Evolutionary conservation across 2,797 vertebrate genomes (phyloP), one percentile per base, ranked within the genome.

Genomic region (Lagodon rhomboides): DNA sequence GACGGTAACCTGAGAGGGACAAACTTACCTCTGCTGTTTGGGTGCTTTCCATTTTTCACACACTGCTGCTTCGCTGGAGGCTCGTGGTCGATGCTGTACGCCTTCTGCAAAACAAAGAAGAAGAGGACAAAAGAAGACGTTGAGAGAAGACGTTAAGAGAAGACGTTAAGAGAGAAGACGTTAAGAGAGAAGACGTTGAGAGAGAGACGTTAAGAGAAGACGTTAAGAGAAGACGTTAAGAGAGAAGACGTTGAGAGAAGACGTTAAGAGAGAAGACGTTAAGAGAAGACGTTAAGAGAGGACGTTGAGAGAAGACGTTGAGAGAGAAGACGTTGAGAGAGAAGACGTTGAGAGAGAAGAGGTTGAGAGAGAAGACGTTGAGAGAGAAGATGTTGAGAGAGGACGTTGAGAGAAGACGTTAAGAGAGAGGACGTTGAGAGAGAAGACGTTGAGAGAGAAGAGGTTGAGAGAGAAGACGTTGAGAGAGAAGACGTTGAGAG

Each of bases 51-150:
- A 2, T 94, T 95, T 88, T 93, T 95, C 73, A 80, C 88, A 1
- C 84, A 86, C 83, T 92, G 91, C 78, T 93, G 94, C 85, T 75
- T 83, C 0, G 34, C 38, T 1, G 68, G 73, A 70, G 82, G 73
- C 79, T 88, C 77, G 1, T 85, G 90, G 62, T 94, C 79, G 71
- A 97, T 91, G 83, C 91, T 96, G 87, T 97, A 97, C 75, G 94
- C 93, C 92, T 96, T 97, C 97, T 98, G 77, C 11, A 71, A 70
- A 49, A 73, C 1, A 67, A 3, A 73, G 56, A 63, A 68, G 53
- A 55, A 54, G 64, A 51, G 49, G n/a, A 17, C 43, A 16, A 17
- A 63, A n/a, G 43, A 63, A 27, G 55, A 27, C 17, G 9, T 5
- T 34, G 17, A 11, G 47, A 18, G 44, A 30, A 30, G 30, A 30